Base-by-base conservation (phyloP, 2,113 vertebrate species). In the Sylvicapra grimmia region DNA sequence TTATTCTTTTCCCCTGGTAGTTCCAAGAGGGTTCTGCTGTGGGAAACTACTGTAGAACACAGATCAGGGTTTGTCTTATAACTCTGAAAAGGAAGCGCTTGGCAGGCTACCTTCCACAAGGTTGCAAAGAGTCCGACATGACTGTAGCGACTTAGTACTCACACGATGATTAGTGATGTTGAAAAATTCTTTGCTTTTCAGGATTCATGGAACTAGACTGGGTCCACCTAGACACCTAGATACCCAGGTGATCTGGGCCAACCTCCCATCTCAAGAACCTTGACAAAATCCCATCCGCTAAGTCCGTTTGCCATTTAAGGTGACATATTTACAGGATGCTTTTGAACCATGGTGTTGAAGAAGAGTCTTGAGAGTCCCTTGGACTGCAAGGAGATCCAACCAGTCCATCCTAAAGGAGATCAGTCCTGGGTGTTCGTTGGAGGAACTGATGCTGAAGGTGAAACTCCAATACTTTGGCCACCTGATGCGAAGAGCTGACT, bases 231-330 rank as follows among this genome's bases (percentile, higher is more conserved):
- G 25, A 40, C 11, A 75, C 68, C 36, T 75, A 40, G n/a, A 75
- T 3, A 11, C 47, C n/a, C 15, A 23, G 75, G 16, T 5, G 59
- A 75, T 5, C 27, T n/a, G 16, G 83, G 27, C 2, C 8, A 15
- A 16, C 10, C 27, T n/a, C 19, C 27, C 8, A 9, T 14, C 59
- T 47, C 12, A 6, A 31, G 47, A 58, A n/a, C 51, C 14, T n/a
- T 29, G 10, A 75, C 0, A 0, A 2, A 59, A 3, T 65, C 86
- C 25, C 10, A 4, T 31, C 47, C 0, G 4, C 54, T 6, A 36
- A 63, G 51, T 9, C 10, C 8, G 4, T 77, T 40, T 49, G 61
- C 31, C 33, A 16, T 65, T 16, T 15, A 63, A 31, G 61, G 29
- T 12, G 6, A 25, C 29, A 16, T 33, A 65, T 65, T 63, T 65